These are phyloP conservation scores for Agonopterix arenella DNA, from an alignment of 2,888 invertebrate genomes.

Conservation along the genomic window DNA sequence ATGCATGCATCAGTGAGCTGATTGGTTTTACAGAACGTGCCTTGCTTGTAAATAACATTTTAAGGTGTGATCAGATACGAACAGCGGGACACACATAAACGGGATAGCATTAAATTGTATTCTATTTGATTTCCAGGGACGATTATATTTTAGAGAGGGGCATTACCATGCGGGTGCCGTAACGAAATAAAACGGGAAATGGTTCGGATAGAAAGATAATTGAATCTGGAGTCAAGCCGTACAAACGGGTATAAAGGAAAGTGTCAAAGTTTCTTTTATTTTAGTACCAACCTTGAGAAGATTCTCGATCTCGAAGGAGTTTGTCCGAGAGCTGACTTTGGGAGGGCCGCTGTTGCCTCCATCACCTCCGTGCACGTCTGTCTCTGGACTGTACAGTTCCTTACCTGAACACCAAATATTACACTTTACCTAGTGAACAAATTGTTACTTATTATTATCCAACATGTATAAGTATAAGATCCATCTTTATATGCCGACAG, in stretches of 20 bases:
- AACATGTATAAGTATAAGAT: no score
- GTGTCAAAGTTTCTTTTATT: slow-evolving; percentile 9
- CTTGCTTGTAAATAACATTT: slow-evolving; percentile 15
- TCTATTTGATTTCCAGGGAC: slow-evolving; percentile 32
- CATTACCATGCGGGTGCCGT: slow-evolving; percentile 47
- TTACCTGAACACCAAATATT: slow-evolving; percentile 72
- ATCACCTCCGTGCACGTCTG: slow-evolving; percentile 51
- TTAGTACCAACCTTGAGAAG: slow-evolving; percentile 82
- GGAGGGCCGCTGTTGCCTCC: slow-evolving; percentile 52
- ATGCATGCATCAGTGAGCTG: slow-evolving; percentile 15
- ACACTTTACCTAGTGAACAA: background rate
- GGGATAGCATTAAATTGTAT: slow-evolving; percentile 21
- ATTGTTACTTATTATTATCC: no score
- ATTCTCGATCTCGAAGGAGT: slow-evolving; percentile 97
- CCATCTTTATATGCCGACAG: no score
- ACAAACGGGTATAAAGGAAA: slow-evolving; percentile 29
- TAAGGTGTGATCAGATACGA: slow-evolving; percentile 25
- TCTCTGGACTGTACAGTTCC: slow-evolving; percentile 83
- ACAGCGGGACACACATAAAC: slow-evolving; percentile 28
- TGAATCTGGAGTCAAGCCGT: slow-evolving; percentile 41
- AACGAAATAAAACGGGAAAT: slow-evolving; percentile 43
- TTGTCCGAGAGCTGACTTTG: slow-evolving; percentile 88
- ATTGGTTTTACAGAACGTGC: slow-evolving; percentile 19
- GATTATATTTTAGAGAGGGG: slow-evolving; percentile 46
- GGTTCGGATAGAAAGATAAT: slow-evolving; percentile 39